Evolutionary conservation across 2,797 vertebrate species (phyloP).

Genomic region (Hippocampus kuda): DNA sequence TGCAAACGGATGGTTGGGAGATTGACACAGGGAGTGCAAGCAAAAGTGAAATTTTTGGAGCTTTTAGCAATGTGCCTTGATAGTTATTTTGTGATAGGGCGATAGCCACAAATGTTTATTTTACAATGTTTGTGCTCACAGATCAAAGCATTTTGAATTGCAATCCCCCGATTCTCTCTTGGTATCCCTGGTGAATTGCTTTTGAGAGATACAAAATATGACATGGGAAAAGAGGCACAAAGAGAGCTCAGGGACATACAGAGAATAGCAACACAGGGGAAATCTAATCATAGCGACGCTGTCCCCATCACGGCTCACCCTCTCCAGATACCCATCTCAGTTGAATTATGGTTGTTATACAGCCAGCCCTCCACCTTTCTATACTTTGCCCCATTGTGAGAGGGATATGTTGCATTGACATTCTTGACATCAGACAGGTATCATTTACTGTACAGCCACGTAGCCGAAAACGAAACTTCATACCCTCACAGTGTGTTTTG

Average conservation of each 20-base stretch:
- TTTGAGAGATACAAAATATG: conserved; percentile 31
- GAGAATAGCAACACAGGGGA: conserved; percentile 50
- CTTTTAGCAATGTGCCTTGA: conserved; percentile 1
- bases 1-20: conserved; percentile 20
- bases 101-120: conserved; percentile 1
- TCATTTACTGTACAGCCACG: conserved; percentile 47
- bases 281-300: conserved; percentile 60
- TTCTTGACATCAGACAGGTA: conserved; percentile 48
- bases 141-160: conserved; percentile 7
- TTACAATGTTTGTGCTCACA: conserved; percentile 5
- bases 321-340: conserved; percentile 59
- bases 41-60: neutral
- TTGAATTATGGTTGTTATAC: conserved; percentile 66
- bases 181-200: conserved; percentile 23
- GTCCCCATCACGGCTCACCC: conserved; percentile 44
- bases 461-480: conserved; percentile 27
- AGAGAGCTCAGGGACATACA: conserved; percentile 38
- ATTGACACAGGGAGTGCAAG: neutral
- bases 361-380: conserved; percentile 49
- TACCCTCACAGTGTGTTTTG: neutral
- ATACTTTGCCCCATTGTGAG: conserved; percentile 37
- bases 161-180: conserved; percentile 16
- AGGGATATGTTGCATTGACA: conserved; percentile 48
- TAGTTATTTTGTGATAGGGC: conserved; percentile 1
- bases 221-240: conserved; percentile 29